Evolutionary conservation across 2,797 vertebrate genomes (phyloP).

Genomic region (Cygnus olor): DNA sequence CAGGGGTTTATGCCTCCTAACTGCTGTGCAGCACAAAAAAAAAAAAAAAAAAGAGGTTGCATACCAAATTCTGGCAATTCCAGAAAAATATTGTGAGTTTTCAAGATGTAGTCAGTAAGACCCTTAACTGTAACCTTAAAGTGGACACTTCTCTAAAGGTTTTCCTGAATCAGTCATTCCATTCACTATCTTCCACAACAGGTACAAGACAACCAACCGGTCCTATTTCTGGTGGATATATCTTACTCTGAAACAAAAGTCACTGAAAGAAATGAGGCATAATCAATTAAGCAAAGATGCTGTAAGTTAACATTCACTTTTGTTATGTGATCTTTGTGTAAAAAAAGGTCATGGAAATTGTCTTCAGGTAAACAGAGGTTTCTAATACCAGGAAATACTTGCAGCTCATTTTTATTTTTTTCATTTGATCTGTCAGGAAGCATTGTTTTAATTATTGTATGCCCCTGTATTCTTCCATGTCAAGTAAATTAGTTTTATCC

Average conservation of each 20-base stretch:
- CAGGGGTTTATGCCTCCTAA: neutral
- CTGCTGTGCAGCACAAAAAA: neutral
- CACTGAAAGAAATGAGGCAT: neutral
- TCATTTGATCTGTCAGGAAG: neutral
- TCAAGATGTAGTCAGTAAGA: neutral
- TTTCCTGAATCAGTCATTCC: neutral
- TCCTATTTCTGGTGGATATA: neutral
- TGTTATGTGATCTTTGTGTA: neutral
- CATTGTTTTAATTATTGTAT: neutral
- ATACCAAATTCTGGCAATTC: neutral
- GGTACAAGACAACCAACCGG: neutral
- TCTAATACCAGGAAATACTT: neutral
- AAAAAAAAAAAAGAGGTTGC: neutral
- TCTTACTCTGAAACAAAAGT: neutral
- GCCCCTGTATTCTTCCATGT: neutral
- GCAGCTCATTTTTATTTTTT: neutral
- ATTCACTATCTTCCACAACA: fast-evolving
- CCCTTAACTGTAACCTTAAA: neutral
- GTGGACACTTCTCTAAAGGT: neutral
- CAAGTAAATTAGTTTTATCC: neutral
- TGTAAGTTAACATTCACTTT: neutral
- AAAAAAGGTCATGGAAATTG: neutral
- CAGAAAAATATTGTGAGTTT: neutral
- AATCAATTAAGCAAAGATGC: neutral
- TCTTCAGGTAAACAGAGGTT: neutral